Percentiles rank a stretch among this genome's conserved stretches.
These are phyloP conservation scores for Eutrigla gurnardus DNA, from an alignment of 2,797 vertebrate genomes.

Conservation along the genomic window DNA sequence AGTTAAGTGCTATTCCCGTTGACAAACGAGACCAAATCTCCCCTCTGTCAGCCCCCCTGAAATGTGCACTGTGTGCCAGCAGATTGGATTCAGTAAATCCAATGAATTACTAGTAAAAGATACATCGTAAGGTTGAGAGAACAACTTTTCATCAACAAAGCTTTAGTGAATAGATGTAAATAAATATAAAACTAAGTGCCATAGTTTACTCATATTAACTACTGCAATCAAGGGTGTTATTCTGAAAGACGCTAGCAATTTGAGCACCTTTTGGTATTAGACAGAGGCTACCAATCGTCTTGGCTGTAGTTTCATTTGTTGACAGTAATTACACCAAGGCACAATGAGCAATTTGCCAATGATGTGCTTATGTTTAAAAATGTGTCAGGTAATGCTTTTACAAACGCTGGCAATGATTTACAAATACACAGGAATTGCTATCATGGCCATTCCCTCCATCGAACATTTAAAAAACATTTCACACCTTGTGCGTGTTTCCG, in stretches of 20 bases:
- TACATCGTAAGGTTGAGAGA: neutral
- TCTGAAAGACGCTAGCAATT: conserved; percentile 8
- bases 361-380: conserved; percentile 38
- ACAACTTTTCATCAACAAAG: neutral
- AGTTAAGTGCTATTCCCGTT: neutral
- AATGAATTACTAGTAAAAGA: neutral
- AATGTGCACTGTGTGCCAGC: neutral
- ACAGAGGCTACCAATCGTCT: conserved; percentile 40
- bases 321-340: conserved; percentile 49
- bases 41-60: neutral
- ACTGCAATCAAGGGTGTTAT: conserved; percentile 8
- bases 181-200: neutral
- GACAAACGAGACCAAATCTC: neutral
- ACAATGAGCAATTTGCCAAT: conserved; percentile 34
- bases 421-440: neutral
- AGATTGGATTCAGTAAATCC: neutral
- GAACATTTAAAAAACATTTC: neutral
- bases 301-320: conserved; percentile 57
- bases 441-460: neutral
- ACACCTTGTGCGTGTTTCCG: too few relatives aligned
- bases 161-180: neutral
- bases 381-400: conserved; percentile 24
- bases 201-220: neutral
- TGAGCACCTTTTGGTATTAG: conserved; percentile 21
- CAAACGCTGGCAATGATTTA: conserved; percentile 13